A percentile compares a stretch with the other conserved stretches of the same genome.
phyloP scores from a whole-genome alignment of 2,888 invertebrate genomes.

The Pheosia tremula region DNA sequence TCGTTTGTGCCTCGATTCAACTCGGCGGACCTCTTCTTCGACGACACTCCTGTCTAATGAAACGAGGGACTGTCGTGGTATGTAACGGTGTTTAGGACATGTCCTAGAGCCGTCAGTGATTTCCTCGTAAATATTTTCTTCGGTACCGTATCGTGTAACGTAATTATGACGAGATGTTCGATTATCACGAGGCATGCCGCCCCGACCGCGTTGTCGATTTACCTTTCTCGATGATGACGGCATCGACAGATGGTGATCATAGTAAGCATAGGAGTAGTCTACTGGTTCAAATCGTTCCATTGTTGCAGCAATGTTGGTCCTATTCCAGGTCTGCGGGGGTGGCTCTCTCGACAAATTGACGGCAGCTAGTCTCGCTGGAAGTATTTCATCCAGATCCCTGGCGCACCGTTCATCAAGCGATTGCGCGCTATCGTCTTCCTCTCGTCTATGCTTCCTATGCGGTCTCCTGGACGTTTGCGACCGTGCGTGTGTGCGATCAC shows the following conservation, averaged over 20 bases:
- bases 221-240: conserved; percentile 80
- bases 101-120: conserved; percentile 87
- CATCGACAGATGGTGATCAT: conserved; percentile 89
- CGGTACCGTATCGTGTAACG: conserved; percentile 91
- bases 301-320: conserved; percentile 86
- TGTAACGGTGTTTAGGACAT: conserved; percentile 79
- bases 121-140: conserved; percentile 93
- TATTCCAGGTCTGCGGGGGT: conserved; percentile 84
- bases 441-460: conserved; percentile 68
- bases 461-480: conserved; percentile 72
- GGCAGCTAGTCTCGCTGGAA: conserved; percentile 79
- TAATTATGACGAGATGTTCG: conserved; percentile 87
- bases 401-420: conserved; percentile 79
- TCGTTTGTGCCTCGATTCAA: conserved; percentile 92
- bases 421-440: conserved; percentile 77
- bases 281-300: conserved; percentile 87
- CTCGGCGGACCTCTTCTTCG: conserved; percentile 93
- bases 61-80: conserved; percentile 85
- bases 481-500: conserved; percentile 66
- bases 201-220: conserved; percentile 75
- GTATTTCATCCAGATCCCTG: conserved; percentile 79
- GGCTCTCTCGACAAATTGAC: conserved; percentile 74
- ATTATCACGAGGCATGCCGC: conserved; percentile 64
- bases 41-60: conserved; percentile 89
- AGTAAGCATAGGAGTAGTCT: conserved; percentile 94